Evolutionary conservation across 2,113 vertebrate genomes (phyloP).

Genomic region (Myocastor coypus): DNA sequence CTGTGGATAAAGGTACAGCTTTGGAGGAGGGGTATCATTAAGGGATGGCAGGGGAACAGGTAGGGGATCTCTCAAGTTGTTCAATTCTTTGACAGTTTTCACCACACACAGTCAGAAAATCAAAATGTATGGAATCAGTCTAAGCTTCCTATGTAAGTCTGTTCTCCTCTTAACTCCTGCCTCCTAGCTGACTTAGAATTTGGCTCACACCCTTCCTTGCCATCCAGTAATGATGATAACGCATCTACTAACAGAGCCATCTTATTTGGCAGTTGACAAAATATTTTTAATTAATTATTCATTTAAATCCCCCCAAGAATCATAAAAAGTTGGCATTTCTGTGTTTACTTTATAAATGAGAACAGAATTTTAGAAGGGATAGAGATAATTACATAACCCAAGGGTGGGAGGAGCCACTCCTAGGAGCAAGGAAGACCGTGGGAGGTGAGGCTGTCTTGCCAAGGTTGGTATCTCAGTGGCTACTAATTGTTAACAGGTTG

Average conservation of each 20-base stretch:
- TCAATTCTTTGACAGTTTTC: constrained; percentile 29
- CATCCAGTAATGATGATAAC: neutral
- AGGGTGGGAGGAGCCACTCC: neutral
- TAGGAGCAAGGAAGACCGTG: neutral
- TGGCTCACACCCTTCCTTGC: neutral
- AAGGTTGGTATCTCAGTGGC: neutral
- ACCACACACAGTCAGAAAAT: neutral
- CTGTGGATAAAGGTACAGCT: neutral
- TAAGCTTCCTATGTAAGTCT: neutral
- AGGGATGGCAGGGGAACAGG: neutral
- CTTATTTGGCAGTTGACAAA: constrained; percentile 23
- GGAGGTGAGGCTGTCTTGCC: neutral
- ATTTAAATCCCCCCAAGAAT: neutral
- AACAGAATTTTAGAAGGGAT: neutral
- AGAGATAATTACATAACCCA: neutral
- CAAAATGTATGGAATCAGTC: neutral
- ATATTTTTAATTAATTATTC: constrained; percentile 34
- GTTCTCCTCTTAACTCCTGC: neutral
- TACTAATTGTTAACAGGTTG: neutral
- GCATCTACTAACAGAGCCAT: neutral
- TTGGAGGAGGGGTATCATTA: neutral
- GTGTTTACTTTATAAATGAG: constrained; percentile 16
- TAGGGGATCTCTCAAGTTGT: neutral
- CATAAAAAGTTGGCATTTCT: neutral
- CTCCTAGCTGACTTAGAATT: constrained; percentile 2